These are phyloP conservation scores for Microcebus griseorufus DNA, from an alignment of 2,113 vertebrate species.

Conservation along the genomic window DNA sequence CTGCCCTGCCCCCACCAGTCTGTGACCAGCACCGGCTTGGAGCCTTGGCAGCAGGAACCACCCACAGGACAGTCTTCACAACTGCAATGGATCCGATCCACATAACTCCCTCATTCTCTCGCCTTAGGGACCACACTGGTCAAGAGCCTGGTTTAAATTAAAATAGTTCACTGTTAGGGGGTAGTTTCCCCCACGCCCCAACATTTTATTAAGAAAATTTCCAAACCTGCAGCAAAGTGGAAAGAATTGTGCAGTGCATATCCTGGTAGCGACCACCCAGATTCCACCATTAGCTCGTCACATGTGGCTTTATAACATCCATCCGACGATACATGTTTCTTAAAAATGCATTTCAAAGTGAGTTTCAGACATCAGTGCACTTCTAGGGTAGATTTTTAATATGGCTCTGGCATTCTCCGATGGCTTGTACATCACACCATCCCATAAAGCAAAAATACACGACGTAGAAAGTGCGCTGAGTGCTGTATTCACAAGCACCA, in stretches of 20 bases:
- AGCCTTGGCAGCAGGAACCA: background rate
- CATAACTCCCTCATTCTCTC: background rate
- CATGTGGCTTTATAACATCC: background rate
- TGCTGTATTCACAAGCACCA: background rate
- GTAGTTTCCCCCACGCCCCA: background rate
- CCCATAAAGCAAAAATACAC: background rate
- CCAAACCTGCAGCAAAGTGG: background rate
- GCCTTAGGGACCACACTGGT: background rate
- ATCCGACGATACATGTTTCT: background rate
- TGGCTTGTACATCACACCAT: background rate
- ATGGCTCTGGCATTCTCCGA: background rate
- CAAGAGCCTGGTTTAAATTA: slow-evolving; percentile 49
- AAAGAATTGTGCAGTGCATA: background rate
- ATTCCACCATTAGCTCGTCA: rapidly evolving
- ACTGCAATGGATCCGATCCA: background rate
- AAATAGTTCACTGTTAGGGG: background rate
- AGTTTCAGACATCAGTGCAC: background rate
- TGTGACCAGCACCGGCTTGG: background rate
- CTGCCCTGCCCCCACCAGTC: background rate
- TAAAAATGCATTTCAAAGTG: background rate
- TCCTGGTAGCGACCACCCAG: too few relatives aligned
- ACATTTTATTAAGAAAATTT: background rate
- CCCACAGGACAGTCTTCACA: slow-evolving; percentile 17
- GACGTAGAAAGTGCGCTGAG: background rate
- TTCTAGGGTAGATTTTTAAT: background rate